These are phyloP conservation scores for Calameuta pallipes DNA, from an alignment of 2,888 invertebrate genomes.

Conservation along the genomic window DNA sequence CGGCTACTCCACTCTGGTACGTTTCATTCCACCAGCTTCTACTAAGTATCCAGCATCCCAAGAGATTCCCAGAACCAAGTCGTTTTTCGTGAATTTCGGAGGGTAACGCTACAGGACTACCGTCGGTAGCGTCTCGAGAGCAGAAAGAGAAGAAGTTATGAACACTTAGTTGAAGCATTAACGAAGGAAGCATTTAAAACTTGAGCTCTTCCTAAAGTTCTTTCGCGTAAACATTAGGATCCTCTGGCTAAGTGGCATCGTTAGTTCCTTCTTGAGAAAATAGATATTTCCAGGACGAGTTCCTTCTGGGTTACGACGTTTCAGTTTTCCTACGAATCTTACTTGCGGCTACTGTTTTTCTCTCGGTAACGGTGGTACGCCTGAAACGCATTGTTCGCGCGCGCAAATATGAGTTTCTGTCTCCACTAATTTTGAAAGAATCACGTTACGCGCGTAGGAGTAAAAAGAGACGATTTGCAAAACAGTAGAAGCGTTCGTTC, in stretches of 20 bases:
- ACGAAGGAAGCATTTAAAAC: slow-evolving; percentile 48
- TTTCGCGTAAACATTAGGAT: slow-evolving; percentile 54
- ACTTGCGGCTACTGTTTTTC: neutral
- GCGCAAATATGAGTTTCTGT: neutral
- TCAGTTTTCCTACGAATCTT: slow-evolving; percentile 7
- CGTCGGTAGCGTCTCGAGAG: slow-evolving; percentile 20
- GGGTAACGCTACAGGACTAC: slow-evolving; percentile 29
- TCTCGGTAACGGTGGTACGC: neutral
- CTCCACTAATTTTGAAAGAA: neutral
- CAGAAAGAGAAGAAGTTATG: slow-evolving; percentile 41
- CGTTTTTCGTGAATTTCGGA: neutral
- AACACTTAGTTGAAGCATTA: slow-evolving; percentile 50
- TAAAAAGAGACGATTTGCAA: neutral
- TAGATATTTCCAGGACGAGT: slow-evolving; percentile 27
- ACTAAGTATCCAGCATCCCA: neutral
- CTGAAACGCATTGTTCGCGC: neutral
- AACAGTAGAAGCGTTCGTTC: neutral
- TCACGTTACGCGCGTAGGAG: neutral
- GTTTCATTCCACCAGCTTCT: slow-evolving; percentile 17
- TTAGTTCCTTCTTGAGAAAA: slow-evolving; percentile 41
- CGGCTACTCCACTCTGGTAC: neutral
- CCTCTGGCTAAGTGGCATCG: slow-evolving; percentile 49
- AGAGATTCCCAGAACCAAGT: neutral
- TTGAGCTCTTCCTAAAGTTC: slow-evolving; percentile 44
- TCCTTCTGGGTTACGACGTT: slow-evolving; percentile 36